Conservation (phyloP, 2,113 vertebrate species). For the Laticauda laticaudata region DNA sequence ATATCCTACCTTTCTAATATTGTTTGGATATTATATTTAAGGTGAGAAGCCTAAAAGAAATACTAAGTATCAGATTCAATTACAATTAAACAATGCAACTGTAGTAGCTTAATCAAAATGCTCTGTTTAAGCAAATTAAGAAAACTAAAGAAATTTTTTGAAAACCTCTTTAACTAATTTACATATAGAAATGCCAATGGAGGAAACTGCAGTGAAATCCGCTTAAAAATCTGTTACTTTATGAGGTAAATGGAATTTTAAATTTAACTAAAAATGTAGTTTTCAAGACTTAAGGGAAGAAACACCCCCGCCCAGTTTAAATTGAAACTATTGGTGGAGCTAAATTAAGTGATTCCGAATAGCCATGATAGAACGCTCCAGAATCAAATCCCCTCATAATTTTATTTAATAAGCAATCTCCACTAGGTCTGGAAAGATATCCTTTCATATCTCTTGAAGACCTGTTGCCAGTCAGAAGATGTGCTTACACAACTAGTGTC, state of each 20-base stretch:
- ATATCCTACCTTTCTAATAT: background rate
- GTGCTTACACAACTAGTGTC: background rate
- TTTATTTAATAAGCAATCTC: background rate
- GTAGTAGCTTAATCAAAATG: background rate
- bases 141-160: background rate
- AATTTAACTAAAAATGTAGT: slow-evolving; percentile 16
- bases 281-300: background rate
- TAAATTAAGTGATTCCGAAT: background rate
- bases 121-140: background rate
- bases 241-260: slow-evolving; percentile 84
- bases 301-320: background rate
- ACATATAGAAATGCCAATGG: slow-evolving; percentile 86
- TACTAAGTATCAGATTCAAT: background rate
- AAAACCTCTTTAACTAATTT: slow-evolving; percentile 75
- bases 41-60: background rate
- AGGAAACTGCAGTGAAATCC: slow-evolving; percentile 76
- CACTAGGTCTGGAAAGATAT: background rate
- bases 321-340: background rate
- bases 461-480: background rate
- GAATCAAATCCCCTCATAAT: background rate
- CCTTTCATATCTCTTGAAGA: background rate
- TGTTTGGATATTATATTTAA: background rate
- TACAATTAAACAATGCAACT: background rate
- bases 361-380: background rate
- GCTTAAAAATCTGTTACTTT: slow-evolving; percentile 92